Base-by-base conservation (phyloP, 1,140 invertebrate species). In the Heliconius hermathena region DNA sequence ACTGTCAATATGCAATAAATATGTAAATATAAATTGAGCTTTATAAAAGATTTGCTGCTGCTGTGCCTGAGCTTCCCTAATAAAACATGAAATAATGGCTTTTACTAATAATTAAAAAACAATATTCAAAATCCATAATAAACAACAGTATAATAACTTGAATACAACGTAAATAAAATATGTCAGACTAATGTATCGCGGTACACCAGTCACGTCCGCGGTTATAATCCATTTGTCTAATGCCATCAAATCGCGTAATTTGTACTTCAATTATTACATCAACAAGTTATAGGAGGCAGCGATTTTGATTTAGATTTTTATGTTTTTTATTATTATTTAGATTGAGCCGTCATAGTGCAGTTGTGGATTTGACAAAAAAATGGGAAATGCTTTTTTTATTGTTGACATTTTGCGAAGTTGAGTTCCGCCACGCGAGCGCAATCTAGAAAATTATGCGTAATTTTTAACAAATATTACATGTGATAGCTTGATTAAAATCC, bases 171-270 rank as follows among this genome's bases (percentile, higher is more conserved):
- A 66, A 66, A 66, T 66, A 29, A 66, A 26, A 66, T 16, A 29
- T 16, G 60, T 16, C 22, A 4, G 26, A 29, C 60, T 66, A 66
- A 66, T 66, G 26, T 66, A 66, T 22, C 13, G 60, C 60, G 60
- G 22, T 66, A 66, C 60, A 29, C 26, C 60, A 29, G 22, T 66
- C 60, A 66, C 60, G 60, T 66, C 60, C 60, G 60, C 60, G 26
- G 60, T 66, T 13, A 66, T 66, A 66, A 16, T 66, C 60, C 26
- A 66, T 66, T 26, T 66, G 60, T 66, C 22, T 66, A 66, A 66
- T 66, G 22, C 60, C 60, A 66, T 66, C 60, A 66, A 66, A 66
- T 66, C 60, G 60, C 11, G 60, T 66, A 66, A 66, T 66, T 66
- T 66, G 60, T 66, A 66, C 60, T 66, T 66, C 11, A 66, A 29